Evolutionary conservation across 2,888 invertebrate genomes (phyloP), one percentile per base, ranked within the genome.

Genomic region (Rhimphoctona megacephalus): DNA sequence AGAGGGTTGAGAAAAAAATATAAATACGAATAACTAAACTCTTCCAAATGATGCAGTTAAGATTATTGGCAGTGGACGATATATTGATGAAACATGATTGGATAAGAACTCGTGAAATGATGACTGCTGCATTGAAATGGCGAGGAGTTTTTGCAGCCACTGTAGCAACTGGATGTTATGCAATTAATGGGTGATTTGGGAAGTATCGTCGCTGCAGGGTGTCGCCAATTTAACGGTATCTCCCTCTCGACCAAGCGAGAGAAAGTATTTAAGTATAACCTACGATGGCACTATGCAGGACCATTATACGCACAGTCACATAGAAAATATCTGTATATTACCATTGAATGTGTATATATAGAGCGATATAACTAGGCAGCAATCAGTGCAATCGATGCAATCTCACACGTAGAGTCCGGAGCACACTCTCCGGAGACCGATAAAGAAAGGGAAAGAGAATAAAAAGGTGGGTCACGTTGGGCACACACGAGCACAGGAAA

Each of bases 361-460:
- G 43, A n/a, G 81, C 39, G 46, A 25, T 67, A 70, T 49, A 80
- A 43, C 72, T 61, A 61, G 39, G 43, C 54, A 57, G 69, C 52
- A 78, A 78, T 87, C 79, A 83, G 52, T 72, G 83, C 79, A 84
- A 87, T 88, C 87, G 87, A 87, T 87, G 85, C 83, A 86, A 88
- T 88, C 88, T 36, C 72, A 36, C 87, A 82, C 76, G 86, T 81
- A 78, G 74, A 78, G 72, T 74, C 73, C 83, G 52, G 54, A 74
- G 74, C 36, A 70, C 77, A 80, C 78, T 87, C 87, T 87, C 87
- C 69, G 76, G 88, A 85, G 86, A 87, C 78, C 86, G 74, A 86
- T 86, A 88, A 85, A 83, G 85, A 88, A 85, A 86, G 82, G 70
- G 73, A 86, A 86, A 74, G 54, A 81, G 78, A 86, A 88, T 82